These are phyloP conservation scores for Rhagoletis zephyria DNA, from an alignment of 1,140 invertebrate species.

Conservation along the genomic window DNA sequence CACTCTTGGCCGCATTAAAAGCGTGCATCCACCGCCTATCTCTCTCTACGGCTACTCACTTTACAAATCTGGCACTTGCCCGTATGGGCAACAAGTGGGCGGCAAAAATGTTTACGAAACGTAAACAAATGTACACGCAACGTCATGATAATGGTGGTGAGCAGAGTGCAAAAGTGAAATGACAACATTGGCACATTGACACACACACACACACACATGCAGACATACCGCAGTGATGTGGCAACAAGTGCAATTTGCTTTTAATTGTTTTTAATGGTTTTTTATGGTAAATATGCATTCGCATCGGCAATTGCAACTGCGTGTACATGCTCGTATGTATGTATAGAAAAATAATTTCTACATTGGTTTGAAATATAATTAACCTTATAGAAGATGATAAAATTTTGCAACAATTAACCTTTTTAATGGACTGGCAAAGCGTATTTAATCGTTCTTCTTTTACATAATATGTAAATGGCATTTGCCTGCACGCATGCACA, in stretches of 20 bases:
- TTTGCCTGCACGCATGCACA: neutral
- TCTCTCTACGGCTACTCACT: neutral
- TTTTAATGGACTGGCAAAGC: neutral
- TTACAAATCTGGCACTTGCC: neutral
- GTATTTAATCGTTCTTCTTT: neutral
- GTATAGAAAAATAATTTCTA: neutral
- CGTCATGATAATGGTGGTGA: too few relatives aligned
- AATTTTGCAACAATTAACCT: constrained; percentile 20
- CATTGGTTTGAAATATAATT: constrained; percentile 16
- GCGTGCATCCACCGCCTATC: too few relatives aligned
- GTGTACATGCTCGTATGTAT: neutral
- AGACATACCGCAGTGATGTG: neutral
- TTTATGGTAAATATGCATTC: neutral
- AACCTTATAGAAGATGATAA: neutral
- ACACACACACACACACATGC: neutral
- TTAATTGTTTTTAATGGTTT: neutral
- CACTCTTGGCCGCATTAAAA: constrained; percentile 2
- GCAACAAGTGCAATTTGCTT: constrained; percentile 18
- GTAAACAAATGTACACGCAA: neutral
- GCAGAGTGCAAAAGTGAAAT: neutral
- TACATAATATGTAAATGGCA: neutral
- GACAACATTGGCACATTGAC: neutral
- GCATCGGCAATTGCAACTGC: neutral
- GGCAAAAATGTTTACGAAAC: neutral
- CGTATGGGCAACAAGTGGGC: neutral